A percentile compares a stretch with the other conserved stretches of the same genome.
Conservation (phyloP, 1,140 invertebrate species). For the Monochamus saltuarius region DNA sequence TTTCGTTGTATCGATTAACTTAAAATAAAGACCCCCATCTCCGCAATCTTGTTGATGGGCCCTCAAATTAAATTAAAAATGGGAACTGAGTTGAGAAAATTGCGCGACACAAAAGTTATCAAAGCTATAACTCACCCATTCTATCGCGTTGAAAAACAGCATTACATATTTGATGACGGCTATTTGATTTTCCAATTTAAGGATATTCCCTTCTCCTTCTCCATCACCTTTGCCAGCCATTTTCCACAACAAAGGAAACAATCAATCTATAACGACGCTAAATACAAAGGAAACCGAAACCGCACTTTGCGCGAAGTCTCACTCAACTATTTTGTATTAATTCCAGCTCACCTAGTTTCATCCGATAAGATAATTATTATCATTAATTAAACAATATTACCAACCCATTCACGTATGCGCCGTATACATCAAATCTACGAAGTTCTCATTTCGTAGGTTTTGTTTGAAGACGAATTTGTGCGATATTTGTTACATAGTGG, state of each 20-base stretch:
- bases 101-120: too few species aligned
- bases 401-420: conserved; percentile 5
- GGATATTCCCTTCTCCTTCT: conserved; percentile 40
- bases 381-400: conserved; percentile 18
- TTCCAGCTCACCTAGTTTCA: conserved; percentile 17
- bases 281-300: conserved; percentile 1
- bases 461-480: too few species aligned
- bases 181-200: conserved; percentile 47
- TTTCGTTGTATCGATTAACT: too few species aligned
- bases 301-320: conserved; percentile 14
- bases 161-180: conserved; percentile 46
- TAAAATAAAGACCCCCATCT: too few species aligned
- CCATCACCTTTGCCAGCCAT: conserved; percentile 48
- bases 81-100: too few species aligned
- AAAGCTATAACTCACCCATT: conserved; percentile 42
- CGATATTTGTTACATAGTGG: too few species aligned
- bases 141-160: conserved; percentile 45
- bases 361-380: conserved; percentile 22
- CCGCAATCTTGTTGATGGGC: too few species aligned
- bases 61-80: too few species aligned
- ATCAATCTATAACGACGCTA: neutral
- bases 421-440: neutral
- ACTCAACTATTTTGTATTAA: conserved; percentile 17
- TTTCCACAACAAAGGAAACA: conserved; percentile 20
- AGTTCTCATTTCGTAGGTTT: too few species aligned